These are phyloP conservation scores for Willowsia nigromaculata DNA, from an alignment of 2,888 invertebrate species.

Conservation along the genomic window DNA sequence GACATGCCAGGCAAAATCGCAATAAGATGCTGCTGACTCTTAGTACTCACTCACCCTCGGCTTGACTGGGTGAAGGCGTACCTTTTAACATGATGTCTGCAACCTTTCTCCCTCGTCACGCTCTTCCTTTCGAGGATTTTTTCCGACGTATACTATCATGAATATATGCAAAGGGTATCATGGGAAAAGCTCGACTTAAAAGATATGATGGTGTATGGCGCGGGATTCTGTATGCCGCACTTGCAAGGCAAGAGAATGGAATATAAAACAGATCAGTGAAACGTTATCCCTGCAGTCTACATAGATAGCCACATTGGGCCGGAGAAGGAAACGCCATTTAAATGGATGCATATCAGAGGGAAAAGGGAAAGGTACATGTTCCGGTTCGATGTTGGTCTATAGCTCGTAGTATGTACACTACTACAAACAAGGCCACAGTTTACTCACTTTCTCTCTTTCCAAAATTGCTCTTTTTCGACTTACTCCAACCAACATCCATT, in stretches of 20 bases:
- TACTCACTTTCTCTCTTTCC: constrained; percentile 15
- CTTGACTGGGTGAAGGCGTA: constrained; percentile 41
- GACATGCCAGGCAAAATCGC: constrained; percentile 27
- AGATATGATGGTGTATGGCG: constrained; percentile 14
- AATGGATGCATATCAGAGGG: background rate
- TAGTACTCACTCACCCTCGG: constrained; percentile 38
- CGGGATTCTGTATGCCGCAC: background rate
- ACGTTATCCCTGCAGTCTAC: constrained; percentile 26
- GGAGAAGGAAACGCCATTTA: constrained; percentile 3
- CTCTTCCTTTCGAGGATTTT: background rate
- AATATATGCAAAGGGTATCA: constrained; percentile 48
- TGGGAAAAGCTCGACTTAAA: constrained; percentile 49
- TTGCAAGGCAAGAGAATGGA: background rate
- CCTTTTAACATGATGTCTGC: constrained; percentile 38
- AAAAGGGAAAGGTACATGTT: background rate
- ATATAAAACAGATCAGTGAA: constrained; percentile 45
- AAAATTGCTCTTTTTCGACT: constrained; percentile 39
- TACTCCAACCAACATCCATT: constrained; percentile 37
- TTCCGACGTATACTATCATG: constrained; percentile 7
- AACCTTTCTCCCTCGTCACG: constrained; percentile 47
- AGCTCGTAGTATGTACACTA: background rate
- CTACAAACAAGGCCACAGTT: constrained; percentile 15
- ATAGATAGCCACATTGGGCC: constrained; percentile 4
- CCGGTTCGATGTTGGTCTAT: background rate
- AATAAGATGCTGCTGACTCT: constrained; percentile 12